phyloP scores from a whole-genome alignment of 2,888 invertebrate species.

The Homarus gammarus region DNA sequence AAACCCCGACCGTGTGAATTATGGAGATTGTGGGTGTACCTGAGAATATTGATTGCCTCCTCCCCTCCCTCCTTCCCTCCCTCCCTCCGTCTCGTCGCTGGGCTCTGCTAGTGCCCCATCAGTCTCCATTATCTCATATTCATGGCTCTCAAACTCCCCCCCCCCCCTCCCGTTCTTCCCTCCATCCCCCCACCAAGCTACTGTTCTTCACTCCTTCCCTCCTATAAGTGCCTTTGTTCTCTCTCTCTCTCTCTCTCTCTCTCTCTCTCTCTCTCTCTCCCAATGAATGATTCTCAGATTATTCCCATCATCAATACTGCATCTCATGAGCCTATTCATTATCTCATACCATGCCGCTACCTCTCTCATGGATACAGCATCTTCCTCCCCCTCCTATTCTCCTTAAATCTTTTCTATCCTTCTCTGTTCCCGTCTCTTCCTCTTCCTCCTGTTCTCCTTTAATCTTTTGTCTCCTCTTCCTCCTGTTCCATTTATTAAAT shows the following conservation, averaged over 20 bases:
- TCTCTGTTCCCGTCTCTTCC: not conserved
- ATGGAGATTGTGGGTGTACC: slow-evolving; percentile 42
- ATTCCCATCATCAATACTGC: too few species aligned
- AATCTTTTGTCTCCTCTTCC: not conserved
- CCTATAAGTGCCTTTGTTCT: too few species aligned
- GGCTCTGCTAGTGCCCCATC: not conserved
- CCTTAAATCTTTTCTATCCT: too few species aligned
- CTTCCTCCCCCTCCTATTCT: not conserved
- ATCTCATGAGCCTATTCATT: too few species aligned
- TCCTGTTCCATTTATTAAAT: too few species aligned
- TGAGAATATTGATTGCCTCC: slow-evolving; percentile 46
- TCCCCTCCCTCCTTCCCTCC: not conserved
- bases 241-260: not conserved
- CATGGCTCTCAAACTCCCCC: too few species aligned
- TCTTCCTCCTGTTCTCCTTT: slow-evolving; percentile 1
- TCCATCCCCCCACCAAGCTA: not conserved
- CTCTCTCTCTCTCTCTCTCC: not conserved
- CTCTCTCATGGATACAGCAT: not conserved
- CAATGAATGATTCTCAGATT: too few species aligned
- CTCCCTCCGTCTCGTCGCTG: not conserved
- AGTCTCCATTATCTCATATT: not conserved
- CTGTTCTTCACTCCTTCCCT: not conserved
- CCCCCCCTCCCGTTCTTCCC: not conserved
- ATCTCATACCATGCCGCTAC: not conserved
- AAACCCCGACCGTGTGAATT: slow-evolving; percentile 45